Percentiles rank a stretch among this genome's conserved stretches.
These are phyloP conservation scores for Acrossocheilus fasciatus DNA, from an alignment of 2,797 vertebrate species.

Conservation along the genomic window DNA sequence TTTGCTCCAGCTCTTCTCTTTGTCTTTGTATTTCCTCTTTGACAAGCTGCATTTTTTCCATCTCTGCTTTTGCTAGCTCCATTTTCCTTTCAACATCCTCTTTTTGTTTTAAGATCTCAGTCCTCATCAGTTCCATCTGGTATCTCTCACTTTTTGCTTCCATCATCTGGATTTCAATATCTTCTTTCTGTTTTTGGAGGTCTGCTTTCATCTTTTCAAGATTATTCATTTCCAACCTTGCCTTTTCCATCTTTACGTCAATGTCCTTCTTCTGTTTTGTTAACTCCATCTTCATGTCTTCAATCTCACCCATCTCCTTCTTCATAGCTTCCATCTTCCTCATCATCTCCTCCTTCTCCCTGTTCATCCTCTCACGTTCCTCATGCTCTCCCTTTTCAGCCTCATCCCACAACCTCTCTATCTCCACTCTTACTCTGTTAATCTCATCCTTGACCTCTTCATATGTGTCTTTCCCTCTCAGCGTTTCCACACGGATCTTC, in stretches of 20 bases:
- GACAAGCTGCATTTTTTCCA: constrained; percentile 58
- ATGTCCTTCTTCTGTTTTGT: constrained; percentile 64
- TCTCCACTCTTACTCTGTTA: constrained; percentile 60
- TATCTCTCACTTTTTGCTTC: constrained; percentile 60
- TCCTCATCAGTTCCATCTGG: constrained; percentile 61
- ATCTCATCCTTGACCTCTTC: constrained; percentile 64
- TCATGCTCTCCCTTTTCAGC: constrained; percentile 58
- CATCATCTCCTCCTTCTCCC: constrained; percentile 56
- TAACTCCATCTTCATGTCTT: constrained; percentile 52
- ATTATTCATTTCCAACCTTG: constrained; percentile 52
- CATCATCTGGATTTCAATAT: constrained; percentile 49
- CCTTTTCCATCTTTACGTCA: constrained; percentile 51
- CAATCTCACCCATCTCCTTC: constrained; percentile 46
- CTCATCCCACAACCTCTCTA: constrained; percentile 63
- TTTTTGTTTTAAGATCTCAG: constrained; percentile 63
- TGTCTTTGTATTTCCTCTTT: constrained; percentile 63
- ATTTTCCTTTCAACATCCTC: constrained; percentile 62
- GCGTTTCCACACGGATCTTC: constrained; percentile 35
- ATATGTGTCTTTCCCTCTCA: constrained; percentile 49
- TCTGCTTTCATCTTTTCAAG: constrained; percentile 61
- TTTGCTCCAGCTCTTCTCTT: constrained; percentile 63
- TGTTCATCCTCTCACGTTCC: constrained; percentile 45
- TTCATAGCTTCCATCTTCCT: constrained; percentile 54
- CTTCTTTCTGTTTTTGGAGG: constrained; percentile 59
- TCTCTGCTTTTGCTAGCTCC: constrained; percentile 62